These are phyloP conservation scores for Myotis planiceps DNA, from an alignment of 2,797 vertebrate species.

Conservation along the genomic window DNA sequence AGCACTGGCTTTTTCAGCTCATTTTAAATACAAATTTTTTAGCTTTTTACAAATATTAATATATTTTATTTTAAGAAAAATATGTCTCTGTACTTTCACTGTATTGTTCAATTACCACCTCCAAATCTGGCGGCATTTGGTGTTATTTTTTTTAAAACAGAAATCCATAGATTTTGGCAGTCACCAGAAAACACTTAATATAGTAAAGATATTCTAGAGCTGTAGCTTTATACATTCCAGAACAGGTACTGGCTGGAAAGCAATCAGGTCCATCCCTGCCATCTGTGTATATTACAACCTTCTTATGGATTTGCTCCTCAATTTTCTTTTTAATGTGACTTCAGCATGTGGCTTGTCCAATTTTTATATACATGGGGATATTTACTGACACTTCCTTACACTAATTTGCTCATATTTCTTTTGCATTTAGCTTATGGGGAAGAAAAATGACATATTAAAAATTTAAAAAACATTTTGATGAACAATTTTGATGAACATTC, in stretches of 20 bases:
- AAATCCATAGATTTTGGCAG: background rate
- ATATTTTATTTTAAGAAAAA: background rate
- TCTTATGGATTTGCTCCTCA: background rate
- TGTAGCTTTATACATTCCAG: background rate
- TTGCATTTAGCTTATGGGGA: background rate
- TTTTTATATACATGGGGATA: slow-evolving; percentile 1
- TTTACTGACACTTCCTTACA: background rate
- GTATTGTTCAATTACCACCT: background rate
- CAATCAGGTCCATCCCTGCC: background rate
- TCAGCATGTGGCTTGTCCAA: background rate
- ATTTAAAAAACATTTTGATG: background rate
- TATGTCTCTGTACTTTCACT: background rate
- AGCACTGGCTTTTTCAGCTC: background rate
- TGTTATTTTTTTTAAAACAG: slow-evolving; percentile 1
- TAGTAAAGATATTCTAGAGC: slow-evolving; percentile 13
- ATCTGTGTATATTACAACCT: slow-evolving; percentile 43
- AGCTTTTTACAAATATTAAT: background rate
- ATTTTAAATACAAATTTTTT: slow-evolving; percentile 1
- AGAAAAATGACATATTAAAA: background rate
- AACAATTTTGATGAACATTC: background rate
- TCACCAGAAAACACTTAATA: background rate
- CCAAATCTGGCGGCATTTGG: background rate
- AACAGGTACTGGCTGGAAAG: slow-evolving; percentile 8
- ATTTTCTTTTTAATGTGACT: slow-evolving; percentile 22
- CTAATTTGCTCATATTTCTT: background rate